phyloP scores from a whole-genome alignment of 2,797 vertebrate genomes.

The Falco biarmicus region DNA sequence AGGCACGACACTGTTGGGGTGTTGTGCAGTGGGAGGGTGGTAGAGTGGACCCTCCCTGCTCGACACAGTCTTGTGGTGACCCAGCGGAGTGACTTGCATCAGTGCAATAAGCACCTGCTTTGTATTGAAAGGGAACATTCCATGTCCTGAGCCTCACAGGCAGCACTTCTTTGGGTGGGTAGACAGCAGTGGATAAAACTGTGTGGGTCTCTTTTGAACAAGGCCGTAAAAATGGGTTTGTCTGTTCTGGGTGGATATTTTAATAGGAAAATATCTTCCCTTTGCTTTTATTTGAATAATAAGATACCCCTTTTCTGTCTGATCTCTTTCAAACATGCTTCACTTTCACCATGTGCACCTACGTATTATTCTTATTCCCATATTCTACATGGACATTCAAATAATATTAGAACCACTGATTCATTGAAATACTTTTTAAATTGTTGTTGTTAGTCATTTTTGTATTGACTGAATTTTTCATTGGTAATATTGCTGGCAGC shows the following conservation, averaged over 20 bases:
- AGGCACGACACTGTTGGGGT: accelerated
- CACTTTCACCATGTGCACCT: not conserved
- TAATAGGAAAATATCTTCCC: not conserved
- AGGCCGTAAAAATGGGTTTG: not conserved
- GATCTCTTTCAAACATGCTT: not conserved
- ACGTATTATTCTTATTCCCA: not conserved
- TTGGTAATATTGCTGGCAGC: constrained; percentile 36
- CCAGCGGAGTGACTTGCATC: not conserved
- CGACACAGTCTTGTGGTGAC: not conserved
- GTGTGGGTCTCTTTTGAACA: not conserved
- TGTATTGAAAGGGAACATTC: not conserved
- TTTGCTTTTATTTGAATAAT: constrained; percentile 32
- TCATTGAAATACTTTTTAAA: constrained; percentile 49
- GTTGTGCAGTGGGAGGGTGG: not conserved
- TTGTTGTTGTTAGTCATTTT: constrained; percentile 54
- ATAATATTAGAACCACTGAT: constrained; percentile 52
- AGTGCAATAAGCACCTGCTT: not conserved
- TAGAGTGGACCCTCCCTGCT: not conserved
- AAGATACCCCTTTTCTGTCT: not conserved
- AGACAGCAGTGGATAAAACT: not conserved
- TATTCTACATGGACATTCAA: constrained; percentile 10
- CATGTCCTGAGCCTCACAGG: not conserved
- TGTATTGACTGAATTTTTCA: constrained; percentile 49
- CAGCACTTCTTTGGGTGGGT: not conserved
- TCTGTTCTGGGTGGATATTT: not conserved